Evolutionary conservation across 1,140 invertebrate genomes (phyloP).

Genomic region (Atta cephalotes): DNA sequence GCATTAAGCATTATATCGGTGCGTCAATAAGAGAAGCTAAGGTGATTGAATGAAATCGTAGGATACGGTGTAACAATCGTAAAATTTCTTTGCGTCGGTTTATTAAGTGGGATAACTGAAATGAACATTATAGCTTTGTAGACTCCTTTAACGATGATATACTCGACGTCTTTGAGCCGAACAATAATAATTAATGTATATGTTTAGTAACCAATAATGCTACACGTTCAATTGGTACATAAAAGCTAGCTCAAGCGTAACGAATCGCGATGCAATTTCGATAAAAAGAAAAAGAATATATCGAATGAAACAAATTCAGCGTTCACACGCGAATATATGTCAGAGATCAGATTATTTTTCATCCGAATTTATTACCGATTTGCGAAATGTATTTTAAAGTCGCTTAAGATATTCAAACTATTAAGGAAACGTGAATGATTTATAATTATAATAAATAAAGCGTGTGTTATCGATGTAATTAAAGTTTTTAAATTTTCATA

Average conservation of each 20-base stretch:
- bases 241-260: background rate
- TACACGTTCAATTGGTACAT: background rate
- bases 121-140: background rate
- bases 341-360: constrained; percentile 2
- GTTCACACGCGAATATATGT: constrained; percentile 1
- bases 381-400: background rate
- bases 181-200: constrained; percentile 27
- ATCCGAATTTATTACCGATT: constrained; percentile 38
- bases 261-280: background rate
- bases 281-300: background rate
- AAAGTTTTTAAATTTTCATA: background rate
- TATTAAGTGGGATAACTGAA: constrained; percentile 4
- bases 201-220: background rate
- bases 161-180: background rate
- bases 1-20: constrained; percentile 29
- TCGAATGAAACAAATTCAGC: constrained; percentile 18
- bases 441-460: constrained; percentile 25
- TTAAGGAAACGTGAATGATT: background rate
- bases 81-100: constrained; percentile 2
- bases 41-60: background rate
- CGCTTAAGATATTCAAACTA: background rate
- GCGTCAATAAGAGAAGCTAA: constrained; percentile 33
- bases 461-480: background rate
- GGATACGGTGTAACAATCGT: constrained; percentile 19
- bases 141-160: background rate